phyloP scores from a whole-genome alignment of 2,888 invertebrate species.

The Cheilosia impressa region DNA sequence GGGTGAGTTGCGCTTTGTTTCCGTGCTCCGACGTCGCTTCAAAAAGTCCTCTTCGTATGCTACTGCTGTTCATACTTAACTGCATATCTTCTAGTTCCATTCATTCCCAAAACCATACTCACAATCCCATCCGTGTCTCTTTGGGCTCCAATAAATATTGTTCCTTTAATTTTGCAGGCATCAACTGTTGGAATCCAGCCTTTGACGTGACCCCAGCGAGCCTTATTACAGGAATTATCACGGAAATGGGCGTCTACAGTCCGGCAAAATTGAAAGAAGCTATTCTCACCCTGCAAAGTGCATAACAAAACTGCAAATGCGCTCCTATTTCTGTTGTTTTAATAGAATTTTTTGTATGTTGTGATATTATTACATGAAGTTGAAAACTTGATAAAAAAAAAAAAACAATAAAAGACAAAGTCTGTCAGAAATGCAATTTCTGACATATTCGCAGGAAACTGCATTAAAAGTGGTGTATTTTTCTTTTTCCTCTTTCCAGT shows the following conservation, averaged over 20 bases:
- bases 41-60: no score
- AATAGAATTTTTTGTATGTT: conserved; percentile 70
- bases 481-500: neutral
- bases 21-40: no score
- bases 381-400: conserved; percentile 51
- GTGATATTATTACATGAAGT: conserved; percentile 73
- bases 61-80: no score
- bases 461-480: neutral
- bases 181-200: conserved; percentile 98
- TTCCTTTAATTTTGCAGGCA: conserved; percentile 86
- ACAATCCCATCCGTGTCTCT: neutral
- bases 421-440: conserved; percentile 44
- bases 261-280: conserved; percentile 84
- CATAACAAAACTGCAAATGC: conserved; percentile 35
- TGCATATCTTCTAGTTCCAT: no score
- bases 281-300: conserved; percentile 76
- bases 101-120: no score
- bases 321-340: conserved; percentile 62
- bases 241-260: conserved; percentile 93
- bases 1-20: no score
- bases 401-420: conserved; percentile 58
- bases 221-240: conserved; percentile 96
- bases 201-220: conserved; percentile 98
- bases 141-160: neutral
- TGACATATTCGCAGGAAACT: conserved; percentile 39